Evolutionary conservation across 2,888 invertebrate species (phyloP), one percentile per base, ranked within the genome.

Genomic region (Napeogenes sylphis): DNA sequence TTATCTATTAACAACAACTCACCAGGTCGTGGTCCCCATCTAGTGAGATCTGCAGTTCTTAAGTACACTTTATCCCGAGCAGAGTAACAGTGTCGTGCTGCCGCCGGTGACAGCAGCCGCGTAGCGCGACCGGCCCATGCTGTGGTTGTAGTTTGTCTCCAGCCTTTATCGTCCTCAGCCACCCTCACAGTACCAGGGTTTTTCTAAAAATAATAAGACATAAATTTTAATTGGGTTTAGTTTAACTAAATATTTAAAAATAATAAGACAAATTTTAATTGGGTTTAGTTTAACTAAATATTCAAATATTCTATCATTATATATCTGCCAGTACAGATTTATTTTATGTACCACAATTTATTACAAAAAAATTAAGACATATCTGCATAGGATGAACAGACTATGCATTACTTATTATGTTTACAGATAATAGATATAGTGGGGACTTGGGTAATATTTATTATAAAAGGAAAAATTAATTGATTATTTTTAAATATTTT

Each of bases 101-200:
- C 93, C 71, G 97, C 94, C 2, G 80, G 71, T 0, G 89, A 87
- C 69, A 87, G 72, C 51, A 81, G 73, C 5, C 76, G 75, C 92
- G 74, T 93, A 90, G 75, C 94, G 55, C 92, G 92, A n/a, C 97
- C 97, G 38, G 98, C 93, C 89, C 95, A 94, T 60, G 96, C 94
- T 72, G 97, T 96, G 92, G 98, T 94, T 4, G 95, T 95, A 70
- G 94, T 94, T 79, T 95, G 96, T 57, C 95, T 94, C 79, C 95
- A 94, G 3, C 97, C 97, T 70, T 94, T 93, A 77, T 98, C 97
- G 75, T 98, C 97, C 80, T 98, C 98, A 0, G 98, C 97, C 0
- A 94, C 94, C 45, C 98, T 92, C 51, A 98, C 94, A 14, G 97
- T 96, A 64, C 95, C 95, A 4, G 97, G 96, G 87, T 97, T 97